Conservation (phyloP, 2,113 vertebrate genomes). For the Gallinago undulata region DNA sequence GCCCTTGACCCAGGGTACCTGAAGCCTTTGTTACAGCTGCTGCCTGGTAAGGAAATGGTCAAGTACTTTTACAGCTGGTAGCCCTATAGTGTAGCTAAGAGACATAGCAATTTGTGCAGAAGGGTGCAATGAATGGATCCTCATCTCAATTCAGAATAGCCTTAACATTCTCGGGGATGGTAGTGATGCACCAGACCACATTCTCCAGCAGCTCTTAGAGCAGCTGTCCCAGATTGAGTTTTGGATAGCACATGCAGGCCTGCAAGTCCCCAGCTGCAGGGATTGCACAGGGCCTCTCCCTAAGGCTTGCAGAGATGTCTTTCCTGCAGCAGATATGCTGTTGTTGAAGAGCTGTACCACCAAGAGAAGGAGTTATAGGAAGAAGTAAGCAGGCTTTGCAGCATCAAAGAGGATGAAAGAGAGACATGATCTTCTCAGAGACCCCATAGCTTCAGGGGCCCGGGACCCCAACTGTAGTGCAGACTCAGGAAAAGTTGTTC, state of each 20-base stretch:
- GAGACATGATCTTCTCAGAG: not conserved
- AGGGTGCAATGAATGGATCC: not conserved
- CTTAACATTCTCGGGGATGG: not conserved
- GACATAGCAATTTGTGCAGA: not conserved
- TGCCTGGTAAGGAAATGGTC: not conserved
- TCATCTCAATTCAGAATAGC: not conserved
- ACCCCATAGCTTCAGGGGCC: not conserved
- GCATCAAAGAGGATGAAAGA: not conserved
- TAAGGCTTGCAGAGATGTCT: not conserved
- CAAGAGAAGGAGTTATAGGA: not conserved
- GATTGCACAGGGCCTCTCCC: not conserved
- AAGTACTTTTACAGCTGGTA: not conserved
- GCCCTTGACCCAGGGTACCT: not conserved
- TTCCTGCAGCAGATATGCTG: not conserved
- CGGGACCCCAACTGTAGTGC: not conserved
- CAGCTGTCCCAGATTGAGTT: not conserved
- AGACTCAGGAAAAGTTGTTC: not conserved
- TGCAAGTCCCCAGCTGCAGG: not conserved
- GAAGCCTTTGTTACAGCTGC: not conserved
- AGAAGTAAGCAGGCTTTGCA: not conserved
- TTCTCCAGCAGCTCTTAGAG: not conserved
- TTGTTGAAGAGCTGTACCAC: not conserved
- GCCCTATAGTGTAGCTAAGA: not conserved
- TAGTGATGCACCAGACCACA: not conserved
- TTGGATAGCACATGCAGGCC: not conserved